Conservation (phyloP, 2,888 invertebrate genomes). For the Calephelis perditalis region DNA sequence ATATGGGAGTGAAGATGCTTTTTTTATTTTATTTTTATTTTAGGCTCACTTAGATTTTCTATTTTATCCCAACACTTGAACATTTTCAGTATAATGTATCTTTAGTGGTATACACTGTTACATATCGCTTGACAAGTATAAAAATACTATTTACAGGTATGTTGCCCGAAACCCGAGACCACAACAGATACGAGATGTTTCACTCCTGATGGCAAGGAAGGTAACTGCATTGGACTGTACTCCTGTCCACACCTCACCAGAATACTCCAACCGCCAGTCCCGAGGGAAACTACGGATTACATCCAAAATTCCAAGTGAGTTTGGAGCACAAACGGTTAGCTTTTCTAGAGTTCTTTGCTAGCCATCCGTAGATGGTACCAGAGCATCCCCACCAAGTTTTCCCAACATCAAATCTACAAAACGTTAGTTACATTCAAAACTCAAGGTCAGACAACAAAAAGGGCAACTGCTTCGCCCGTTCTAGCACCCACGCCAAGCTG, state of each 20-base stretch:
- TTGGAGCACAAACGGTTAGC: background rate
- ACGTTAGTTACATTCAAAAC: background rate
- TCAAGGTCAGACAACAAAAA: background rate
- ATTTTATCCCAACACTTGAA: too few relatives aligned
- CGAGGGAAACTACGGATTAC: slow-evolving; percentile 22
- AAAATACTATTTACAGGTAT: slow-evolving; percentile 39
- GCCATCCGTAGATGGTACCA: background rate
- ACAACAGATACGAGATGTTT: slow-evolving; percentile 28
- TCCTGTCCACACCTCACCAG: slow-evolving; percentile 34
- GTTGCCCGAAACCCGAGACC: slow-evolving; percentile 34
- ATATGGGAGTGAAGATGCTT: too few relatives aligned
- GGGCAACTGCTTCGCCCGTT: background rate
- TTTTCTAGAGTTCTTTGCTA: too few relatives aligned
- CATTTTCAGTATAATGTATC: background rate
- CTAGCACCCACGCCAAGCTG: background rate
- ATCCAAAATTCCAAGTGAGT: slow-evolving; percentile 34
- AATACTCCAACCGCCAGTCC: slow-evolving; percentile 27
- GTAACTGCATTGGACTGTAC: slow-evolving; percentile 36
- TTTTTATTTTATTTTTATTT: too few relatives aligned
- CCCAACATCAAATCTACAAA: background rate
- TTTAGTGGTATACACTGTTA: too few relatives aligned
- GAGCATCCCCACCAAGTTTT: background rate
- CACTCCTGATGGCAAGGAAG: slow-evolving; percentile 38
- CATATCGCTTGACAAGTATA: too few relatives aligned
- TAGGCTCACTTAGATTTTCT: too few relatives aligned